Evolutionary conservation across 2,888 invertebrate genomes (phyloP), one percentile per base, ranked within the genome.

Genomic region (Drosophila putrida): DNA sequence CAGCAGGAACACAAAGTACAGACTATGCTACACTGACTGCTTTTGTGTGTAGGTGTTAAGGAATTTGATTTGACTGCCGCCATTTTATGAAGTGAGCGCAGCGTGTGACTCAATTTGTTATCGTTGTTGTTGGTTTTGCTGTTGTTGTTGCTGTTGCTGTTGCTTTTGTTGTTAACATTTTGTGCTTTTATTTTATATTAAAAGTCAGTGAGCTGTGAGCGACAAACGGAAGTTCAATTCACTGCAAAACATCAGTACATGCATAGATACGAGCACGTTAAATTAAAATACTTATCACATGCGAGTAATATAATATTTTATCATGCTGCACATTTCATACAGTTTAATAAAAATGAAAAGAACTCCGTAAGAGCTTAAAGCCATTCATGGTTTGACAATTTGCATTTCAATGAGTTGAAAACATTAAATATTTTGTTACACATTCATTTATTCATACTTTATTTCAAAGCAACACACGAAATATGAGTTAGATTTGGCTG

Each of bases 51-150:
- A 84, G 88, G 85, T 84, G 89, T 64, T 69, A 74, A 67, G 65
- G 55, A 65, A 71, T 84, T 78, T 78, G 75, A 78, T 87, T 85
- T 71, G 58, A 59, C 58, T 57, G 36, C 47, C 38, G 57, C 62
- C 66, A 55, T 70, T 88, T 85, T 89, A 89, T 89, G 89, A 87
- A 89, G 88, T 89, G 75, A 65, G 71, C 80, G 54, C 86, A 68
- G 82, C 80, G 62, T 71, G 76, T 43, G 77, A 73, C 46, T 85
- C 83, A 82, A 88, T 80, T 88, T 80, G 69, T 69, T 74, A 44
- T 61, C 35, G 31, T 38, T 49, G 33, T 33, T 51, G 27, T 33
- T 53, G 6, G 28, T 54, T n/a, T 41, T 63, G 38, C 28, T 13
- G 71, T 80, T 73, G 58, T 71, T 74, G 55, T 61, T 27, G 35